phyloP scores from a whole-genome alignment of 37 sponge, comb jelly and placozoan genomes.

The Chondrosia reniformis region DNA sequence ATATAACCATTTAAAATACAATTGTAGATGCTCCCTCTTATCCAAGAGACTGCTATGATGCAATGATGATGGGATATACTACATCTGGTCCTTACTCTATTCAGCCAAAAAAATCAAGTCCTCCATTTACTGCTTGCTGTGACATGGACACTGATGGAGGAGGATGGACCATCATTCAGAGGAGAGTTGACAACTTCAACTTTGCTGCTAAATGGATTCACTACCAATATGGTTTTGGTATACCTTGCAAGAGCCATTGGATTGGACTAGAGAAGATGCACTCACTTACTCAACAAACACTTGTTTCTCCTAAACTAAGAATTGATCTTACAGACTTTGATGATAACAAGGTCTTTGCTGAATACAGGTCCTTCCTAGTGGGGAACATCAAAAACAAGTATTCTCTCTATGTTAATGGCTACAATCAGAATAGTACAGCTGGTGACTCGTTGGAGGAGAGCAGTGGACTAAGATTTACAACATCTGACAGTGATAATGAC shows the following conservation, averaged over 20 bases:
- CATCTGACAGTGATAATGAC: conserved; percentile 22
- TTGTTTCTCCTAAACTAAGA: not conserved
- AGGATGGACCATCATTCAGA: conserved; percentile 10
- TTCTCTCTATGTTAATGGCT: not conserved
- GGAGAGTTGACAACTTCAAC: not conserved
- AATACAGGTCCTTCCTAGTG: not conserved
- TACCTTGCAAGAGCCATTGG: not conserved
- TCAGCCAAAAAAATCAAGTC: not conserved
- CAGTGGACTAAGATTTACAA: not conserved
- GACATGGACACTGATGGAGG: conserved; percentile 20
- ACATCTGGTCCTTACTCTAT: not conserved
- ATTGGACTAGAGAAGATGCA: conserved; percentile 3
- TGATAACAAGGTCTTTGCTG: not conserved
- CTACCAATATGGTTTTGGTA: conserved; percentile 1
- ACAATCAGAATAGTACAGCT: too few species aligned
- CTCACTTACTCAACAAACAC: not conserved
- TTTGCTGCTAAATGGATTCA: not conserved
- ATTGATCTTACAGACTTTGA: not conserved
- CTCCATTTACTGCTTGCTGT: not conserved
- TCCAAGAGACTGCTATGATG: conserved; percentile 18
- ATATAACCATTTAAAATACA: too few species aligned
- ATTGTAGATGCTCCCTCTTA: too few species aligned
- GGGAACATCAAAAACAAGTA: not conserved
- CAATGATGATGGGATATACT: not conserved
- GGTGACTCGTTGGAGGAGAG: conserved; percentile 1